Evolutionary conservation across 1,140 invertebrate genomes (phyloP).

Genomic region (Drosophila nebulosa): DNA sequence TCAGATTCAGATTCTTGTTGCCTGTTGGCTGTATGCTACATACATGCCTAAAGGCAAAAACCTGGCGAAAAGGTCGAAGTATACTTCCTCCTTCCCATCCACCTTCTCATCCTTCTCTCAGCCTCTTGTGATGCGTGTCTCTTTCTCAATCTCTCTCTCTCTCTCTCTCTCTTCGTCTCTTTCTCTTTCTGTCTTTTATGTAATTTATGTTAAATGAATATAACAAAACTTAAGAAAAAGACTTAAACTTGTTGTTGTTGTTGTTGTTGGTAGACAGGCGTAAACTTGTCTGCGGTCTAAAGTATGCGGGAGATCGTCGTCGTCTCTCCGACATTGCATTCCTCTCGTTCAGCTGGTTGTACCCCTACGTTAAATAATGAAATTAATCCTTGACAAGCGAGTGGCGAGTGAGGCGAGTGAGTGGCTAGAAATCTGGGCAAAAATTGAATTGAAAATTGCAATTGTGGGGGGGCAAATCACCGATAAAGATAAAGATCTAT

Average conservation of each 20-base stretch:
- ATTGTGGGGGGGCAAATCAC: conserved; percentile 28
- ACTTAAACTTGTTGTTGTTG: conserved; percentile 54
- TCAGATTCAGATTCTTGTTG: conserved; percentile 9
- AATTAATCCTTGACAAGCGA: conserved; percentile 80
- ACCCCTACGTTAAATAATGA: conserved; percentile 73
- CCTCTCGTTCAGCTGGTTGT: conserved; percentile 17
- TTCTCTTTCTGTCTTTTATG: conserved; percentile 51
- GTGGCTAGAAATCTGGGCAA: conserved; percentile 43
- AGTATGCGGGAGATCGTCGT: conserved; percentile 73
- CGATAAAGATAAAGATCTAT: conserved; percentile 77
- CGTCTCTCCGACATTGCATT: conserved; percentile 1
- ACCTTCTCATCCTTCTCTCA: not conserved
- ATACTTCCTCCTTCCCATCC: not conserved
- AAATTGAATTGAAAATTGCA: conserved; percentile 58
- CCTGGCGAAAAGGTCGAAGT: conserved; percentile 67
- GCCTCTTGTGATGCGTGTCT: not conserved
- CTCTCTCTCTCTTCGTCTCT: not conserved
- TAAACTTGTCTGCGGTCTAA: conserved; percentile 65
- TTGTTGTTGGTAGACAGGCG: conserved; percentile 44
- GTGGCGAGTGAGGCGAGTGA: too few species aligned
- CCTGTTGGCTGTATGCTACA: conserved; percentile 9
- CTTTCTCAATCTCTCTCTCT: not conserved
- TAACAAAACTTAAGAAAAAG: conserved; percentile 58
- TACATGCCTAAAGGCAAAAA: conserved; percentile 47
- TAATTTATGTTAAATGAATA: conserved; percentile 80